phyloP scores from a whole-genome alignment of 2,797 vertebrate genomes.

The Merluccius polli region DNA sequence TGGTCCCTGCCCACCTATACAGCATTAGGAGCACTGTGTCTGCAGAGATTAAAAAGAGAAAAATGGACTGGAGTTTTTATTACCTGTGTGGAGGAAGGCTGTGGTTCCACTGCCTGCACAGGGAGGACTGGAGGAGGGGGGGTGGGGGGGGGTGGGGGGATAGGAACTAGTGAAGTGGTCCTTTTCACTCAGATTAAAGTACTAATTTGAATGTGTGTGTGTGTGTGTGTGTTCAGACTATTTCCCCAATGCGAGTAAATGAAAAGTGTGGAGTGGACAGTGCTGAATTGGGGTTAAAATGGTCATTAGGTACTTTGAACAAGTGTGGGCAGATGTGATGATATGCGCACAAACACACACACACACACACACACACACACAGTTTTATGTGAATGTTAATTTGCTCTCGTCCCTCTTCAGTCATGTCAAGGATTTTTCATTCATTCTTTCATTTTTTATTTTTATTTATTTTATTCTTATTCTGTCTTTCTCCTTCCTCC shows the following conservation, averaged over 20 bases:
- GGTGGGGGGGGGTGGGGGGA: constrained; percentile 34
- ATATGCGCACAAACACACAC: constrained; percentile 3
- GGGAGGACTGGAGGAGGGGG: neutral
- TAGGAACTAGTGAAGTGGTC: constrained; percentile 47
- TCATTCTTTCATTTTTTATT: neutral
- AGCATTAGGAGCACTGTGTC: constrained; percentile 30
- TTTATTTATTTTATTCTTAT: too few species aligned
- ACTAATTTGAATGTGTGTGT: constrained; percentile 57
- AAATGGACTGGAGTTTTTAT: constrained; percentile 31
- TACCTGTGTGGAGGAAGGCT: constrained; percentile 40
- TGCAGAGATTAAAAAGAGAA: constrained; percentile 32
- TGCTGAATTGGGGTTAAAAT: constrained; percentile 61
- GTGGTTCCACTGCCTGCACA: constrained; percentile 37
- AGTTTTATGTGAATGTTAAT: constrained; percentile 18
- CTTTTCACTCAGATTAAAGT: constrained; percentile 56
- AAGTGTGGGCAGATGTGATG: constrained; percentile 4
- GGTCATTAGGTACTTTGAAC: constrained; percentile 48
- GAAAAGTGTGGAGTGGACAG: constrained; percentile 45
- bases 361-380: constrained; percentile 17
- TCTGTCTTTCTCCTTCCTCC: constrained; percentile 4
- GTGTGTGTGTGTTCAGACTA: constrained; percentile 14
- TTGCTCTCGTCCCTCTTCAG: constrained; percentile 4
- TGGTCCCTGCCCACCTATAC: neutral
- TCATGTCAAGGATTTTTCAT: neutral
- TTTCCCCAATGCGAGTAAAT: constrained; percentile 29